These are phyloP conservation scores for Agonopterix arenella DNA, from an alignment of 2,888 invertebrate species.

Conservation along the genomic window DNA sequence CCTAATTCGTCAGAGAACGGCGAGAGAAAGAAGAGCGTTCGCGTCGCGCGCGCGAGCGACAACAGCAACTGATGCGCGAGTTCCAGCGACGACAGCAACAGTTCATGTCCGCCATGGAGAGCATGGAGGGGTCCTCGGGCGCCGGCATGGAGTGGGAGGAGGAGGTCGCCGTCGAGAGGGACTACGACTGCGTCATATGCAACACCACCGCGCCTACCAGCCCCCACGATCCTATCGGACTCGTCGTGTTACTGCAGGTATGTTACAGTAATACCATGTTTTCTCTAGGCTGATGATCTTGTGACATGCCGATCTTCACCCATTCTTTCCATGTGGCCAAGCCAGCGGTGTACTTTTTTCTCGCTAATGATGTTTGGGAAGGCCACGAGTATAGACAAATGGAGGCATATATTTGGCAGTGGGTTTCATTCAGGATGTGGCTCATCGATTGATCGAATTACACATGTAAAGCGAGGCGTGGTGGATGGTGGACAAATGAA, in stretches of 20 bases:
- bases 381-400: too few species aligned
- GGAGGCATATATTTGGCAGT: too few species aligned
- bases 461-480: too few species aligned
- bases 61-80: slow-evolving; percentile 86
- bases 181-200: slow-evolving; percentile 97
- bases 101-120: slow-evolving; percentile 83
- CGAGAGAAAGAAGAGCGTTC: slow-evolving; percentile 90
- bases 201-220: slow-evolving; percentile 92
- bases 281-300: too few species aligned
- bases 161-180: slow-evolving; percentile 78
- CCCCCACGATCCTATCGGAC: slow-evolving; percentile 84
- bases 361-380: too few species aligned
- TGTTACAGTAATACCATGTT: slow-evolving; percentile 20
- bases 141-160: slow-evolving; percentile 80
- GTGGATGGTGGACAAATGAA: too few species aligned
- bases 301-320: too few species aligned
- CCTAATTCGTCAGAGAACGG: slow-evolving; percentile 64
- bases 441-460: too few species aligned
- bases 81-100: slow-evolving; percentile 94
- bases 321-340: too few species aligned
- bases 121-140: slow-evolving; percentile 57
- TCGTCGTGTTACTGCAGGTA: slow-evolving; percentile 90
- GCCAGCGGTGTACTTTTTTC: too few species aligned
- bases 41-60: slow-evolving; percentile 90
- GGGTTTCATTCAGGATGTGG: too few species aligned